Conservation (phyloP, 2,113 vertebrate genomes). For the Oenanthe melanoleuca region DNA sequence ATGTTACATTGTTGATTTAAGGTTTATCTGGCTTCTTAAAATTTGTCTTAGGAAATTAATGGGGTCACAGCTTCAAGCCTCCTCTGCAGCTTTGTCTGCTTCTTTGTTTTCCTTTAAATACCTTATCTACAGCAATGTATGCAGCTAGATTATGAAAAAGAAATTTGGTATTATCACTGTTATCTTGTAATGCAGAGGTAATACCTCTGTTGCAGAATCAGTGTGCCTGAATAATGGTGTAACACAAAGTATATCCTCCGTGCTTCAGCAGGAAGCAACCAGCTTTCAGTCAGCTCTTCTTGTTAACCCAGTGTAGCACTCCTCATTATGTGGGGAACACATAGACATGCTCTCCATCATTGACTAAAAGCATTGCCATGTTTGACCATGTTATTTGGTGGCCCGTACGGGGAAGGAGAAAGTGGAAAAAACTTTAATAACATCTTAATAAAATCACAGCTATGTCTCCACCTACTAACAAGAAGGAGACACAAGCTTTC, state of each 20-base stretch:
- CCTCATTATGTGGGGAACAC: neutral
- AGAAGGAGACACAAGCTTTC: no score
- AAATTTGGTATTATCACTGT: neutral
- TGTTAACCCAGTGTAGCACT: neutral
- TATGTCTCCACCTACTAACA: no score
- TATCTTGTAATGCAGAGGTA: neutral
- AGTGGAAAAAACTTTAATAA: no score
- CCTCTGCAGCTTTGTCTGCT: neutral
- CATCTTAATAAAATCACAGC: no score
- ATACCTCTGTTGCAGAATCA: neutral
- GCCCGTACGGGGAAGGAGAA: no score
- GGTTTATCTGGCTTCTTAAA: neutral
- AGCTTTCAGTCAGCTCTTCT: neutral
- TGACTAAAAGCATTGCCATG: neutral
- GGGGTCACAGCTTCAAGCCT: neutral
- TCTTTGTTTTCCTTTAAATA: neutral
- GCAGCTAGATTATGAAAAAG: neutral
- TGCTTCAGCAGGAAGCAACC: neutral
- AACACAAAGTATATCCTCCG: neutral
- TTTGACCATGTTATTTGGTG: no score
- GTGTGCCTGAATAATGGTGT: neutral
- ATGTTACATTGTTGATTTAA: neutral
- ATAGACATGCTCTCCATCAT: neutral
- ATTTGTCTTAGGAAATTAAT: neutral
- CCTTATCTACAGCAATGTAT: neutral